phyloP scores from a whole-genome alignment of 2,797 vertebrate species.

The Malurus splendens region DNA sequence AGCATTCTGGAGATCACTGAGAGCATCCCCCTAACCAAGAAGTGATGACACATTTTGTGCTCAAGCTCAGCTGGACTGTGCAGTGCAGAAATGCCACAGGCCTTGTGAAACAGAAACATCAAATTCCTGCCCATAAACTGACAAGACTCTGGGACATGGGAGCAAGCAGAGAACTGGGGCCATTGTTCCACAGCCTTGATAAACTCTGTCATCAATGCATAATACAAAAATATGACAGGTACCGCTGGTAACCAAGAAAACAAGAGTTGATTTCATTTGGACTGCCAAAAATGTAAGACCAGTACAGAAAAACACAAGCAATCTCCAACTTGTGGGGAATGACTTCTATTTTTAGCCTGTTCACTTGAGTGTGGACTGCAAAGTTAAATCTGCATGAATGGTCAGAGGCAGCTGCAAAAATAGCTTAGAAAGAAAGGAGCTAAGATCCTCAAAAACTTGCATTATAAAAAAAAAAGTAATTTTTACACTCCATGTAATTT shows the following conservation, averaged over 20 bases:
- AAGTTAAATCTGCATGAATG: background rate
- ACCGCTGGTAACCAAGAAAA: background rate
- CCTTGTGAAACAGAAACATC: background rate
- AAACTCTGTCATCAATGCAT: background rate
- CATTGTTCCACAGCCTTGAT: background rate
- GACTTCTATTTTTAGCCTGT: background rate
- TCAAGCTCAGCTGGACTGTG: background rate
- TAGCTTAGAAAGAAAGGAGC: background rate
- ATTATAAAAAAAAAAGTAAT: background rate
- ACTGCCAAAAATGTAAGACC: background rate
- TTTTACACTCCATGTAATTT: background rate
- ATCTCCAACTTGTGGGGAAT: background rate
- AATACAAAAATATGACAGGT: background rate
- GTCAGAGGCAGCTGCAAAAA: background rate
- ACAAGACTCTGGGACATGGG: background rate
- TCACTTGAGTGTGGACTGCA: background rate
- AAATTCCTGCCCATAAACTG: background rate
- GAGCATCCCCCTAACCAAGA: background rate
- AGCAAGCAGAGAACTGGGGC: background rate
- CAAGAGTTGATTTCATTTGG: background rate
- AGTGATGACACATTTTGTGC: accelerated
- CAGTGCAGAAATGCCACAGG: background rate
- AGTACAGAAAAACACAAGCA: background rate
- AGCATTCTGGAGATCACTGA: background rate
- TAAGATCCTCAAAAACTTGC: background rate